A percentile compares a stretch with the other conserved stretches of the same genome.
Evolutionary conservation across 2,797 vertebrate genomes (phyloP).

Genomic region (Periparus ater): DNA sequence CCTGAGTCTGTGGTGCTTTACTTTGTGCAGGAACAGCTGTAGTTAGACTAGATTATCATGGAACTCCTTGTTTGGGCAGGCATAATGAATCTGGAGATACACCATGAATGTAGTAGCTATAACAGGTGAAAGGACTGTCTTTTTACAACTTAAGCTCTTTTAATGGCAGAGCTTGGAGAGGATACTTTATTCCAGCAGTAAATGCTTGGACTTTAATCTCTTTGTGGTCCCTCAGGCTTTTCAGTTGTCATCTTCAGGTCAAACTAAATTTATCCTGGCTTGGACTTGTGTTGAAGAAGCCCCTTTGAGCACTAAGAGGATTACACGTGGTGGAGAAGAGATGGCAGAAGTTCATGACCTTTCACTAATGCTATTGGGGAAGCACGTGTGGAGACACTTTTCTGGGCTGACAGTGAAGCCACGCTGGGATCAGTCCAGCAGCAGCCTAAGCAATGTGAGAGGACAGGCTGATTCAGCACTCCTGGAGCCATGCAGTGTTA

Average conservation of each 20-base stretch:
- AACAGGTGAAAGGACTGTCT: neutral
- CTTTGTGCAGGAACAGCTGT: neutral
- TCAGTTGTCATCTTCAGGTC: conserved; percentile 28
- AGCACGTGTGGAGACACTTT: conserved; percentile 20
- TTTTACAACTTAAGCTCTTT: neutral
- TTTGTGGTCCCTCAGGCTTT: neutral
- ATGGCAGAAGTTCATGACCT: neutral
- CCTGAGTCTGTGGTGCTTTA: neutral
- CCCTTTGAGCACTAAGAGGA: conserved; percentile 41
- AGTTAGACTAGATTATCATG: neutral
- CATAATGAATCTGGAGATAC: neutral
- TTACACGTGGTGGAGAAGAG: neutral
- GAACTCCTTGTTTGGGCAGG: neutral
- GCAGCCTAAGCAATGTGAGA: conserved; percentile 19
- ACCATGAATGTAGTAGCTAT: neutral
- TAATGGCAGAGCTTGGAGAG: neutral
- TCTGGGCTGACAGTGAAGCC: fast-evolving
- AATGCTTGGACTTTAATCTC: neutral
- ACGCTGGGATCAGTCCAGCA: neutral
- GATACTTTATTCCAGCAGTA: neutral
- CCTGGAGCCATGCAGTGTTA: neutral
- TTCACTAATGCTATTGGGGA: conserved; percentile 31
- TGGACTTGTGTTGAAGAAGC: conserved; percentile 9
- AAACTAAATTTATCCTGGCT: conserved; percentile 46
- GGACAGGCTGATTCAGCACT: neutral